Percentiles rank a stretch among this genome's conserved stretches.
Evolutionary conservation across 2,113 vertebrate species (phyloP).

Genomic region (Pollachius pollachius): DNA sequence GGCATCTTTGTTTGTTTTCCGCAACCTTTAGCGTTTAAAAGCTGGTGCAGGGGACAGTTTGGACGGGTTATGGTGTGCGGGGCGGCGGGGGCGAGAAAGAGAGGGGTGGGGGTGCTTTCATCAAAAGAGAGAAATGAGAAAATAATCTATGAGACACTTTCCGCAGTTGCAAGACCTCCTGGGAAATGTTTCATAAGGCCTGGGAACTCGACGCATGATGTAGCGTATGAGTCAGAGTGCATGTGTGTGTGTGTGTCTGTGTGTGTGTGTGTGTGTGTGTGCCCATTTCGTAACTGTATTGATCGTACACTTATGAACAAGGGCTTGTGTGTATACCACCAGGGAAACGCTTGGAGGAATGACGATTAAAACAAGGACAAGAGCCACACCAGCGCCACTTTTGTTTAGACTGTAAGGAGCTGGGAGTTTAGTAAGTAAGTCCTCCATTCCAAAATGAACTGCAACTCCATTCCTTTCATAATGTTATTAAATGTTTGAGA

Average conservation of each 20-base stretch:
- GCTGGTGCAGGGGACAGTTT: neutral
- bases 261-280: conserved; percentile 3
- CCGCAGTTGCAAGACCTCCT: conserved; percentile 38
- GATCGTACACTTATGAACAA: neutral
- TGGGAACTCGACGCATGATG: conserved; percentile 7
- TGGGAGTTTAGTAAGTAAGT: too few relatives aligned
- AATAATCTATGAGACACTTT: conserved; percentile 56
- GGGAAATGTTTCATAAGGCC: conserved; percentile 57
- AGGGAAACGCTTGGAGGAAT: conserved; percentile 27
- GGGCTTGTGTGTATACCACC: neutral
- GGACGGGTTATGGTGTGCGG: too few relatives aligned
- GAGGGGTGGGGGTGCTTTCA: conserved; percentile 28
- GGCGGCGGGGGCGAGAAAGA: neutral
- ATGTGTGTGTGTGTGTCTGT: conserved; percentile 1
- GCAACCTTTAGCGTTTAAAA: conserved; percentile 23
- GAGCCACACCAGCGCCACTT: too few relatives aligned
- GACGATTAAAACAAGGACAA: conserved; percentile 33
- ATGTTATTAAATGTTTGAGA: too few relatives aligned
- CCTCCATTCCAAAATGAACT: too few relatives aligned
- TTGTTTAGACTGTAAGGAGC: too few relatives aligned
- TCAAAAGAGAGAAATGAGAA: conserved; percentile 63
- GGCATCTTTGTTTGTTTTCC: conserved; percentile 47
- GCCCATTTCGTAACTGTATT: neutral
- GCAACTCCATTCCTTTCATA: too few relatives aligned
- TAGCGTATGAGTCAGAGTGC: neutral